Conservation (phyloP, 2,888 invertebrate species). For the Philhelius pedissequus region DNA sequence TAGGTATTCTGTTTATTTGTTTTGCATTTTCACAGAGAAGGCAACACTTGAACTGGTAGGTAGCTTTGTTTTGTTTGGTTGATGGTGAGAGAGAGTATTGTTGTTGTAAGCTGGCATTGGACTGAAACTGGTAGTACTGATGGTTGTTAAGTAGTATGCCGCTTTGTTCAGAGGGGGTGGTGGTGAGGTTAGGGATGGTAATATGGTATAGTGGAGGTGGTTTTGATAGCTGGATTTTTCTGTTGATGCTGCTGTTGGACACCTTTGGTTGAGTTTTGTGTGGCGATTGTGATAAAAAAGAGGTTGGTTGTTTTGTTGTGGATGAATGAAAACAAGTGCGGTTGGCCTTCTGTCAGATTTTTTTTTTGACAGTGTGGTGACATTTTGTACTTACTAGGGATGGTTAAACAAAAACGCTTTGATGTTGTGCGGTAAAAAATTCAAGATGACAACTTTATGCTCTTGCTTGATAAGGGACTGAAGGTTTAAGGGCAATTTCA, state of each 20-base stretch:
- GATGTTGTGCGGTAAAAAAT: background rate
- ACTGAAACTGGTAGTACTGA: constrained; percentile 35
- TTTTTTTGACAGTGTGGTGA: constrained; percentile 36
- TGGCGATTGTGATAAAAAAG: constrained; percentile 33
- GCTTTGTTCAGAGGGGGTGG: background rate
- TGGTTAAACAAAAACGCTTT: constrained; percentile 30
- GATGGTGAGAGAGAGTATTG: background rate
- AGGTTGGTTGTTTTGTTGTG: constrained; percentile 41
- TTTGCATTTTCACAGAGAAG: constrained; percentile 35
- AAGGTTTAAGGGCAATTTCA: background rate
- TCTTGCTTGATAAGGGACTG: background rate
- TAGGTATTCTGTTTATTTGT: constrained; percentile 52
- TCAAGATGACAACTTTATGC: background rate
- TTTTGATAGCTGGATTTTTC: constrained; percentile 51
- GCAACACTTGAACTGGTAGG: constrained; percentile 60
- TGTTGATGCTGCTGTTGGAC: constrained; percentile 52
- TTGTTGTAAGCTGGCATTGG: constrained; percentile 36
- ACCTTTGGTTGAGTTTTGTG: constrained; percentile 38
- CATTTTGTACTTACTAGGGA: constrained; percentile 24
- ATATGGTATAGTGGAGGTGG: constrained; percentile 23
- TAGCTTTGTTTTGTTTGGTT: constrained; percentile 16
- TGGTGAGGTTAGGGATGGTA: constrained; percentile 6
- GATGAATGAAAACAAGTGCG: constrained; percentile 60
- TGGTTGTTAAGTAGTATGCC: background rate
- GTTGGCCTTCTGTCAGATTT: constrained; percentile 48